Percentiles rank a stretch among this genome's conserved stretches.
These are phyloP conservation scores for Neopipo cinnamomea DNA, from an alignment of 2,113 vertebrate genomes.

Conservation along the genomic window DNA sequence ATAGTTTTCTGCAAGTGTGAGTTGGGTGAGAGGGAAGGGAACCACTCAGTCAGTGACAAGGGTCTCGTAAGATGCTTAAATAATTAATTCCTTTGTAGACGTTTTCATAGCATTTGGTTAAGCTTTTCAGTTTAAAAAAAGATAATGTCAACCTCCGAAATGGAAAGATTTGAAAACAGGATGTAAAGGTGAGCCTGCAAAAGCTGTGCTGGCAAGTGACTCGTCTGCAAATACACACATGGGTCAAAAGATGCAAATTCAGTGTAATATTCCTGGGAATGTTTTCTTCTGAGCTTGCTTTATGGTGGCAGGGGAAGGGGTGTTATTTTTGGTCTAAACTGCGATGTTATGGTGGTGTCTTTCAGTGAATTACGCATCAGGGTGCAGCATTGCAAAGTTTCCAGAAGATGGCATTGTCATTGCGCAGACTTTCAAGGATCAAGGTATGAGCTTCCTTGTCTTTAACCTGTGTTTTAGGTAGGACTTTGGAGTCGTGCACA, in stretches of 20 bases:
- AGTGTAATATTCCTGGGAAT: not conserved
- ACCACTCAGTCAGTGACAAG: not conserved
- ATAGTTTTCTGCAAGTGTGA: not conserved
- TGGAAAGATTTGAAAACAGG: not conserved
- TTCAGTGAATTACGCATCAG: slow-evolving; percentile 96
- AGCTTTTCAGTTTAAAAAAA: not conserved
- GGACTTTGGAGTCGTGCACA: not conserved
- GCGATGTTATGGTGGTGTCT: not conserved
- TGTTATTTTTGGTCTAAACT: not conserved
- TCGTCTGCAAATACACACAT: not conserved
- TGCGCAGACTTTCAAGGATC: slow-evolving; percentile 94
- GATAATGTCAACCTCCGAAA: not conserved
- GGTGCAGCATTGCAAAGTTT: slow-evolving; percentile 95
- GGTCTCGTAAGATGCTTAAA: not conserved
- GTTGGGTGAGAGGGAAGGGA: not conserved
- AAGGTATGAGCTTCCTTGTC: slow-evolving; percentile 77
- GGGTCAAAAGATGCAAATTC: not conserved
- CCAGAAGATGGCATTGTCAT: slow-evolving; percentile 96
- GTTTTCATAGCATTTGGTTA: not conserved
- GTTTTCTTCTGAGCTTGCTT: not conserved
- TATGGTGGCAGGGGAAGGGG: not conserved
- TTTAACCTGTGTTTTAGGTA: not conserved
- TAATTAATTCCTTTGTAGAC: not conserved
- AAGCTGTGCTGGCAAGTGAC: not conserved
- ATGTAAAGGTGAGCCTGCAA: not conserved